Evolutionary conservation across 2,113 vertebrate species (phyloP), one percentile per base, ranked within the genome.

Genomic region (Psilopsiagon aurifrons): DNA sequence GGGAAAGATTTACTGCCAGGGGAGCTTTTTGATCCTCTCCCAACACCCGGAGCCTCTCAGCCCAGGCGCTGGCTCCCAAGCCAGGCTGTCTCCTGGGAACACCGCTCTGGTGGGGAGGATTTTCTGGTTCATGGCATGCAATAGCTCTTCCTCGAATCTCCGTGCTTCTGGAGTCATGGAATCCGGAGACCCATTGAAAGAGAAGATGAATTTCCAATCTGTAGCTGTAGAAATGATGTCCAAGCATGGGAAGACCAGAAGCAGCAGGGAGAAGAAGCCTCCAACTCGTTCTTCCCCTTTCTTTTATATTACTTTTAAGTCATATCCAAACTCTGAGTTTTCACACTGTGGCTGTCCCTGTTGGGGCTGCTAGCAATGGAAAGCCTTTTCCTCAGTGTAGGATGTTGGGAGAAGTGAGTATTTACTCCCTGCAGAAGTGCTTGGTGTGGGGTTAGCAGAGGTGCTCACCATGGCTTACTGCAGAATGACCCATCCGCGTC

Each of bases 1-100:
- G 94, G 91, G 95, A 96, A 96, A 97, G 97, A 97, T 97, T 97
- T 97, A 97, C 95, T 95, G 81, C 91, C 83, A 83, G 89, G 68
- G 75, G 82, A 95, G 80, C 93, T 95, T 96, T 97, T 97, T 97
- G 97, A 97, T 97, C 97, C 91, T 95, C 55, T 86, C 92, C 93
- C 89, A 93, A 28, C 84, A 81, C 90, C 90, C 0, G 37, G 91
- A 97, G 91, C 60, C 89, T 75, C 83, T 89, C 63, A 52, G 94
- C 19, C 78, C 90, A 67, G 84, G 77, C 67, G 51, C 80, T 70
- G 84, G 74, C 52, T 96, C 86, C 88, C 33, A 75, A 49, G 95
- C 49, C 90, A 92, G 86, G 66, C 86, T 74, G 96, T 71, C 95
- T 97, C 92, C 91, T 62, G 69, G 71, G 47, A 89, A 33, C 8